Base-by-base conservation (phyloP, 2,797 vertebrate species). In the Eulemur mongoz region DNA sequence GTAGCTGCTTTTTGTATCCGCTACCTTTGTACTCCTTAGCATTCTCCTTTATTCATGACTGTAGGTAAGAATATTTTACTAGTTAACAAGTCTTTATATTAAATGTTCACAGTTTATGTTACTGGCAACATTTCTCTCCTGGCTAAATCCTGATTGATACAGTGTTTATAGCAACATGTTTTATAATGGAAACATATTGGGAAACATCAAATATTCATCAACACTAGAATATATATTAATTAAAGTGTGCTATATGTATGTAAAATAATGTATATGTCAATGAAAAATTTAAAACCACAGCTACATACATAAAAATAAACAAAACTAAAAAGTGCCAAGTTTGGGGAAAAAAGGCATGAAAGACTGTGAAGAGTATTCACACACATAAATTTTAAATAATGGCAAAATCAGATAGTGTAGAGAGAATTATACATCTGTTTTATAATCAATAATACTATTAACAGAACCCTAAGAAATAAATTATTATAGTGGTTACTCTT, bases 1-100 rank as follows among this genome's bases (percentile, higher is more conserved):
- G 23, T 13, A 9, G 3, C 22, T 23, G 2, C n/a, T 3, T 10
- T 83, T 52, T 15, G 13, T 14, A 2, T 22, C 15, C 13, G 0
- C 40, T 4, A 1, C 4, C 1, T 0, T 4, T 3, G 25, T 32
- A 17, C 72, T 38, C 2, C 27, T 18, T 2, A 6, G 50, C 4
- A 1, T 6, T 9, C 27, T 23, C 35, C 38, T 61, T 67, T 7
- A 48, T 15, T 45, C 43, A 27, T n/a, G 22, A 52, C 0, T 2
- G 7, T 2, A n/a, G 4, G 23, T 35, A n/a, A 69, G 27, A 40
- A 23, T 2, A 4, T 18, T 72, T 25, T 10, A 52, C 35, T 25
- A 15, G 30, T 32, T 83, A n/a, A 35, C 25, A 48, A 3, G 32
- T 59, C 59, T 61, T 73, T n/a, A 45, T 10, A 79, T 79, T 45